These are phyloP conservation scores for Calycopis cecrops DNA, from an alignment of 1,140 invertebrate species.

Conservation along the genomic window DNA sequence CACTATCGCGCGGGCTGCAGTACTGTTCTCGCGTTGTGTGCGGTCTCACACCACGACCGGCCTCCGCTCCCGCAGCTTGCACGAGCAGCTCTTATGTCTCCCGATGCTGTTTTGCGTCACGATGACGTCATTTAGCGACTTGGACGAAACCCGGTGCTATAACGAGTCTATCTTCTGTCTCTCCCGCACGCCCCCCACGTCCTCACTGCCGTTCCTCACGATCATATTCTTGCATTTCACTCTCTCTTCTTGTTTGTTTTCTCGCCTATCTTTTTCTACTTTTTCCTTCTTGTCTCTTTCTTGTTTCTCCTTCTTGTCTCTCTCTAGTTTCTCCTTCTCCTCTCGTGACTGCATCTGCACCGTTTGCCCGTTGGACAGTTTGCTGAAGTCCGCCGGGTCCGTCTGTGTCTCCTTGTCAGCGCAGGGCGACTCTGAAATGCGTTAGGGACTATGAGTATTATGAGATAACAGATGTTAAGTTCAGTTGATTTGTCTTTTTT, in stretches of 20 bases:
- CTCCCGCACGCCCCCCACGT: not conserved
- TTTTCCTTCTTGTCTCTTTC: too few relatives aligned
- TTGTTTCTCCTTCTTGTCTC: not conserved
- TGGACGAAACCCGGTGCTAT: conserved; percentile 61
- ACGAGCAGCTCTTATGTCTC: conserved; percentile 55
- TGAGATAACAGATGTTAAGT: too few relatives aligned
- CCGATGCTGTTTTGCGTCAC: conserved; percentile 40
- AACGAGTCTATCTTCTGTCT: conserved; percentile 35
- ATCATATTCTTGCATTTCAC: conserved; percentile 18
- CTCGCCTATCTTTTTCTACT: not conserved
- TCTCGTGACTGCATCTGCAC: conserved; percentile 13
- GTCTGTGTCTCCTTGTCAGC: conserved; percentile 60
- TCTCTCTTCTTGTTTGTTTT: conserved; percentile 16
- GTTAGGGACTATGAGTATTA: too few relatives aligned
- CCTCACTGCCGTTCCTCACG: conserved; percentile 4
- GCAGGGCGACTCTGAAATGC: conserved; percentile 42
- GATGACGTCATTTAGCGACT: conserved; percentile 46
- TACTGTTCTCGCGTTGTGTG: too few relatives aligned
- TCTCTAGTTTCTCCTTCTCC: not conserved
- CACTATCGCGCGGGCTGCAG: too few relatives aligned
- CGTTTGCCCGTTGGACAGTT: conserved; percentile 49
- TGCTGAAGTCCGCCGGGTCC: conserved; percentile 44
- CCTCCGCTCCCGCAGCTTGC: conserved; percentile 50
- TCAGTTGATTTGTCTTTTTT: too few relatives aligned
- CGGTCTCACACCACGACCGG: conserved; percentile 36